phyloP scores from a whole-genome alignment of 2,113 vertebrate species.

The Oreochromis niloticus region DNA sequence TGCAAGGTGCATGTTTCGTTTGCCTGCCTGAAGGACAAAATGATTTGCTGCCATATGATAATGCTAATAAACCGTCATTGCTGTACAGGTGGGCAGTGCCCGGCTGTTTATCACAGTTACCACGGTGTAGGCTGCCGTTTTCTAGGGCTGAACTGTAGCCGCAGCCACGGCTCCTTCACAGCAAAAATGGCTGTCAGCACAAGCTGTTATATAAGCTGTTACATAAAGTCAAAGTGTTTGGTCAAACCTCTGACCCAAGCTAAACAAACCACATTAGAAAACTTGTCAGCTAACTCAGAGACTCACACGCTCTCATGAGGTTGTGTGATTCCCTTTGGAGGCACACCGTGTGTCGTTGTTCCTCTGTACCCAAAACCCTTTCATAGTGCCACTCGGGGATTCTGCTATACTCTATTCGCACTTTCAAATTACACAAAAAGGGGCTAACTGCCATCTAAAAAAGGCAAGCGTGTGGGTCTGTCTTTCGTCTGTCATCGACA shows the following conservation, averaged over 20 bases:
- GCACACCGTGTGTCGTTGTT: neutral
- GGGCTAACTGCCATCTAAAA: neutral
- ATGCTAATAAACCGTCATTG: neutral
- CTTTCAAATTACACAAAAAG: neutral
- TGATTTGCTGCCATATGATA: neutral
- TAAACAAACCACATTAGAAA: slow-evolving; percentile 5
- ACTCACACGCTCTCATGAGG: neutral
- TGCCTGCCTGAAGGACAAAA: neutral
- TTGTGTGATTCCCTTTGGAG: neutral
- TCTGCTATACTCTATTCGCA: neutral
- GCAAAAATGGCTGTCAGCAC: slow-evolving; percentile 1
- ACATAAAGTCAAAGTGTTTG: slow-evolving; percentile 23
- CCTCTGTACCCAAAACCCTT: neutral
- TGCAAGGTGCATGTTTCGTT: neutral
- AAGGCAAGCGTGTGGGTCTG: neutral
- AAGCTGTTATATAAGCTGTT: slow-evolving; percentile 36
- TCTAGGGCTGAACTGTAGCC: neutral
- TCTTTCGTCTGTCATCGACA: neutral
- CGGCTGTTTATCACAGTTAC: neutral
- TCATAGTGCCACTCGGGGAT: neutral
- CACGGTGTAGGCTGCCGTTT: neutral
- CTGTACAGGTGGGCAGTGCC: neutral
- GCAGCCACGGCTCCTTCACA: neutral
- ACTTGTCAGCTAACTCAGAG: slow-evolving; percentile 3
- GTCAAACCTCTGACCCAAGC: neutral